A percentile compares a stretch with the other conserved stretches of the same genome.
Conservation (phyloP, 2,797 vertebrate species). For the Echeneis naucrates region DNA sequence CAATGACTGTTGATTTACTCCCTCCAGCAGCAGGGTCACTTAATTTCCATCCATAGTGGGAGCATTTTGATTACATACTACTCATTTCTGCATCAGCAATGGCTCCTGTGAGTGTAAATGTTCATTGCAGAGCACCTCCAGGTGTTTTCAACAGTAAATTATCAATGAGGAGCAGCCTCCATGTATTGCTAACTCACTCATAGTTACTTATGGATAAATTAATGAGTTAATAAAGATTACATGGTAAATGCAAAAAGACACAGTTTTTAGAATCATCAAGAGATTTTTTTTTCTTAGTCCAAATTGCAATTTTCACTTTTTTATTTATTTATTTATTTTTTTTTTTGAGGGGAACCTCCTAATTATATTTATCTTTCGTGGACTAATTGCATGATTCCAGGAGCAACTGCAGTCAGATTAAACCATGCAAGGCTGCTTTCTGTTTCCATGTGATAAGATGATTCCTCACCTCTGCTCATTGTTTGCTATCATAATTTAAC, state of each 20-base stretch:
- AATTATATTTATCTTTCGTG: constrained; percentile 47
- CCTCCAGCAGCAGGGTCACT: constrained; percentile 74
- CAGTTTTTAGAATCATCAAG: constrained; percentile 33
- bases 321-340: not conserved
- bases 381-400: constrained; percentile 44
- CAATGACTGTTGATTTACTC: constrained; percentile 78
- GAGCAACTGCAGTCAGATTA: constrained; percentile 48
- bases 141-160: constrained; percentile 79
- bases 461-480: constrained; percentile 51
- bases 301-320: constrained; percentile 19
- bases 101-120: constrained; percentile 77
- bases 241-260: constrained; percentile 23
- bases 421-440: constrained; percentile 55
- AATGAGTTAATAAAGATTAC: constrained; percentile 54
- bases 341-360: constrained; percentile 1
- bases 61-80: constrained; percentile 77
- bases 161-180: constrained; percentile 63
- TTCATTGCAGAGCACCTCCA: constrained; percentile 67
- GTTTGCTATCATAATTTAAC: constrained; percentile 41
- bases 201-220: constrained; percentile 50
- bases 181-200: constrained; percentile 57
- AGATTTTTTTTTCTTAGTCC: constrained; percentile 14
- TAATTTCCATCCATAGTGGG: constrained; percentile 78
- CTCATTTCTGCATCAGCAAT: constrained; percentile 75
- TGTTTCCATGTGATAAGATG: constrained; percentile 58